A percentile compares a stretch with the other conserved stretches of the same genome.
Conservation (phyloP, 2,113 vertebrate species). For the Bettongia penicillata region DNA sequence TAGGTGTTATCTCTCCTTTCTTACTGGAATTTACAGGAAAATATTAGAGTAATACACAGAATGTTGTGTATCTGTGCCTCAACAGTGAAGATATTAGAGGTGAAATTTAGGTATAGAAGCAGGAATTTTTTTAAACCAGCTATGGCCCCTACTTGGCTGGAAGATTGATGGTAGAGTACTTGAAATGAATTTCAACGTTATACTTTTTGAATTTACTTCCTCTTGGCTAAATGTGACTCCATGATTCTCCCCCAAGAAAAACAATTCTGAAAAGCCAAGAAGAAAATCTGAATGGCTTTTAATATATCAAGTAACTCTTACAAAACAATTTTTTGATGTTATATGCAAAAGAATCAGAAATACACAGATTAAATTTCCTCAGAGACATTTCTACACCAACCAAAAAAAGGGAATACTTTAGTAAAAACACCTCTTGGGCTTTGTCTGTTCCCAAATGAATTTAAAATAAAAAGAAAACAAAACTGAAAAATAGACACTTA, state of each 20-base stretch:
- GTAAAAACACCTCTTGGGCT: constrained; percentile 68
- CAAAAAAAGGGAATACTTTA: constrained; percentile 65
- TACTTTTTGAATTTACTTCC: constrained; percentile 70
- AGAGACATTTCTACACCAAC: constrained; percentile 64
- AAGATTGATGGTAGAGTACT: constrained; percentile 51
- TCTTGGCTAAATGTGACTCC: constrained; percentile 58
- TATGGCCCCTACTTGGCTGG: constrained; percentile 3
- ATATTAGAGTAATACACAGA: constrained; percentile 26
- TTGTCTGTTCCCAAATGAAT: constrained; percentile 62
- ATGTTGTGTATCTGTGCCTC: background rate
- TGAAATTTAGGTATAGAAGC: constrained; percentile 16
- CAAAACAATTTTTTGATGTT: constrained; percentile 74
- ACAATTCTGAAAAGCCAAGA: constrained; percentile 61
- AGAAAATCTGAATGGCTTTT: constrained; percentile 64
- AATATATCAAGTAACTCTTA: constrained; percentile 77
- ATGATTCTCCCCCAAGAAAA: constrained; percentile 67
- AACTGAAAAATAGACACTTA: constrained; percentile 29
- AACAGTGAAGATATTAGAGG: background rate
- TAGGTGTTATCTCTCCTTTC: background rate
- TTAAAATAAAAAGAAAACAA: constrained; percentile 75
- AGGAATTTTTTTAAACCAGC: constrained; percentile 37
- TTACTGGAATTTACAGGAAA: background rate
- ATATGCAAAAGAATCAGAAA: constrained; percentile 75
- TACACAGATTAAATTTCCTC: constrained; percentile 72
- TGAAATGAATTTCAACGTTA: constrained; percentile 77